Percentiles rank a stretch among this genome's conserved stretches.
Evolutionary conservation across 2,888 invertebrate genomes (phyloP).

Genomic region (Rhynchonema sp.): DNA sequence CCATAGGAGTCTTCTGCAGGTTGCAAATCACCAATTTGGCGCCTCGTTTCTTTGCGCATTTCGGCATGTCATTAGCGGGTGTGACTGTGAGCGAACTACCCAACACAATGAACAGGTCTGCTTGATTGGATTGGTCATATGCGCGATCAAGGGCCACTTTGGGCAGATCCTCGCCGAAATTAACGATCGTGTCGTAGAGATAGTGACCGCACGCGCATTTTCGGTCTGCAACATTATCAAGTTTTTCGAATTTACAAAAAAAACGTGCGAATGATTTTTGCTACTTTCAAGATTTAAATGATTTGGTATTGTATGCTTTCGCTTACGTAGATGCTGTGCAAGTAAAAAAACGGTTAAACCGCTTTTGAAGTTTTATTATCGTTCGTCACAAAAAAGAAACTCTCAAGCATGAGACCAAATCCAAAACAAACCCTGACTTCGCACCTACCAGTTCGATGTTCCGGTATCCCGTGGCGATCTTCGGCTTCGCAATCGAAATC

Average conservation of each 20-base stretch:
- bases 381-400: no score
- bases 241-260: no score
- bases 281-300: no score
- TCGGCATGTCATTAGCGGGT: constrained; percentile 21
- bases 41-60: neutral
- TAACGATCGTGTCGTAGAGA: constrained; percentile 28
- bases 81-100: constrained; percentile 25
- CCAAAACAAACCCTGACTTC: neutral
- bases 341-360: no score
- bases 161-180: constrained; percentile 27
- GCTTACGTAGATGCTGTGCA: no score
- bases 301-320: no score
- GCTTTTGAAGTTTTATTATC: no score
- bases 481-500: no score
- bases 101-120: constrained; percentile 22
- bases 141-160: constrained; percentile 17
- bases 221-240: constrained; percentile 5
- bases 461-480: neutral
- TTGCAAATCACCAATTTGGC: constrained; percentile 66
- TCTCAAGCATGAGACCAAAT: neutral
- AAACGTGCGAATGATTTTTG: neutral
- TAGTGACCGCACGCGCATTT: constrained; percentile 18
- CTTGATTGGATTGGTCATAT: constrained; percentile 14
- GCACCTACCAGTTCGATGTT: constrained; percentile 4
- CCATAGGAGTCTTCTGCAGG: constrained; percentile 92